phyloP scores from a whole-genome alignment of 2,888 invertebrate genomes.

The Psococerastis gibbosa region DNA sequence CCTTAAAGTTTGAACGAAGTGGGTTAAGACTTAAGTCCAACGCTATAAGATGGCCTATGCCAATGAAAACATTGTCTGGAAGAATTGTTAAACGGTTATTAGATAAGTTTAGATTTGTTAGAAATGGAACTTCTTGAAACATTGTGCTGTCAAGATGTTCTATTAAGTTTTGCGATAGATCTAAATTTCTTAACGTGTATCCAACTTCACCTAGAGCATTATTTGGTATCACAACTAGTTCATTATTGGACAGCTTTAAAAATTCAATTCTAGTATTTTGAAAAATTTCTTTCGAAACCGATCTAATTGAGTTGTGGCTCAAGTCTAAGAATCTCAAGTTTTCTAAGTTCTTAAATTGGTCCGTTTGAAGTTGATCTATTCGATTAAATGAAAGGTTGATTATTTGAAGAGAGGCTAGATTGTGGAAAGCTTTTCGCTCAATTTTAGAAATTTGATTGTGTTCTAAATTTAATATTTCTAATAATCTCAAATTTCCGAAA shows the following conservation, averaged over 20 bases:
- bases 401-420: conserved; percentile 52
- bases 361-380: conserved; percentile 55
- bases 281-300: conserved; percentile 59
- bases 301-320: conserved; percentile 48
- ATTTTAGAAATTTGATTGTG: conserved; percentile 53
- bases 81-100: conserved; percentile 65
- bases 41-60: conserved; percentile 54
- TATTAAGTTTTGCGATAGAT: conserved; percentile 58
- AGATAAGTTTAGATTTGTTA: conserved; percentile 57
- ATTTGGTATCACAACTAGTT: conserved; percentile 60
- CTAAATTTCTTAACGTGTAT: conserved; percentile 55
- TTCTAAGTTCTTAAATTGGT: conserved; percentile 59
- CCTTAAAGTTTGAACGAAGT: conserved; percentile 67
- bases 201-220: conserved; percentile 60
- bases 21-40: conserved; percentile 65
- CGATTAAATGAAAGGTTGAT: conserved; percentile 60
- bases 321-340: conserved; percentile 54
- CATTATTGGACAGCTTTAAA: conserved; percentile 59
- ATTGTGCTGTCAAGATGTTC: conserved; percentile 77
- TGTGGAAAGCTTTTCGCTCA: conserved; percentile 57
- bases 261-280: conserved; percentile 61
- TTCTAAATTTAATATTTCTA: conserved; percentile 55
- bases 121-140: conserved; percentile 62
- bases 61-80: conserved; percentile 75
- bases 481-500: conserved; percentile 45